Conservation (phyloP, 2,113 vertebrate genomes). For the Athene noctua region DNA sequence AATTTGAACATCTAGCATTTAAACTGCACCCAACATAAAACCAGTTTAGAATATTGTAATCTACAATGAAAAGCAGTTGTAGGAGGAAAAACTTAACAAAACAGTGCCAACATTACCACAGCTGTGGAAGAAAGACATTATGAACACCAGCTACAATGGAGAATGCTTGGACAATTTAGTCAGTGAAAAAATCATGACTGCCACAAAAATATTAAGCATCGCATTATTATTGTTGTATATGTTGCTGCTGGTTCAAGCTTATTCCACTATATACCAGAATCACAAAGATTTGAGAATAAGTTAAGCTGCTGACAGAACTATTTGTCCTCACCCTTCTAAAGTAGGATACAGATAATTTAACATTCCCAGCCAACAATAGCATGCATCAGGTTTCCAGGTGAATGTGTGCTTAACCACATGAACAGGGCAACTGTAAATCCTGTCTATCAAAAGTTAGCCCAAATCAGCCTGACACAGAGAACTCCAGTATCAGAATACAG, state of each 20-base stretch:
- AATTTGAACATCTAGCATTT: not conserved
- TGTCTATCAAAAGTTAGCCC: not conserved
- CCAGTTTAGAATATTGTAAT: not conserved
- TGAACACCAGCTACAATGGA: not conserved
- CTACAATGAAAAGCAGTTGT: not conserved
- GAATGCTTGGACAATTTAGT: not conserved
- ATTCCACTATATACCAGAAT: not conserved
- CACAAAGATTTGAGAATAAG: not conserved
- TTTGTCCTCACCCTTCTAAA: not conserved
- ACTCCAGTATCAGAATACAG: not conserved
- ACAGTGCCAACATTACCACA: not conserved
- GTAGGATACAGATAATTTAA: not conserved
- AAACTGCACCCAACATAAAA: conserved; percentile 13
- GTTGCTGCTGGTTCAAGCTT: not conserved
- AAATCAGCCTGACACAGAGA: not conserved
- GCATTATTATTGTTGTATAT: not conserved
- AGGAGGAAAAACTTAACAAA: not conserved
- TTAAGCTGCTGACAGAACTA: not conserved
- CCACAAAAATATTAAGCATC: not conserved
- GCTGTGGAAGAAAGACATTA: not conserved
- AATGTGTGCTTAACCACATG: not conserved
- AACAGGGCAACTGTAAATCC: not conserved
- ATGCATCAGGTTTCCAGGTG: not conserved
- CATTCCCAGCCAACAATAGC: not conserved
- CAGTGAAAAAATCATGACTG: not conserved